Base-by-base conservation (phyloP, 2,888 invertebrate species). In the Eristalis pertinax region DNA sequence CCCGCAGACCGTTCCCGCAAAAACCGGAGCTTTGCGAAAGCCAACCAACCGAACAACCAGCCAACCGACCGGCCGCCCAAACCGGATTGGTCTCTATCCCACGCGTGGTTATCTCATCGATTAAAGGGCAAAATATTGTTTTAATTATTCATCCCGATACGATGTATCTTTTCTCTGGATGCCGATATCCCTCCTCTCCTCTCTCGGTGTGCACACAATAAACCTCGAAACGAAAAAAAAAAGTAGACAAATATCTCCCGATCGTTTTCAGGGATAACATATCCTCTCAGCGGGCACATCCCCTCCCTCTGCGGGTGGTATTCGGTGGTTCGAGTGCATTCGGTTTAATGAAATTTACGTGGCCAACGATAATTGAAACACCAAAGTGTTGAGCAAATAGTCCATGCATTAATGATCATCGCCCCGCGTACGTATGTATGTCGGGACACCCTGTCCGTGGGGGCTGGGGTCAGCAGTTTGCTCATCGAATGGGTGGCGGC, bases 351-450 rank as follows among this genome's bases (percentile, higher is more conserved):
- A 79, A 87, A 79, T 87, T 50, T 73, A 76, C 83, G 64, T 65
- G 70, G 64, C 72, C 19, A 87, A 80, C 76, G 84, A 84, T 87
- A 84, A 87, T 84, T 87, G 83, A 87, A 80, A 87, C 83, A 69
- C 76, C 69, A 79, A 83, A 75, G 79, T 87, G 79, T 87, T 83
- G 86, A 67, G 38, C 75, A 87, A 83, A 87, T 67, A 83, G 38
- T 84, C 63, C 60, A 58, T 38, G 60, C 73, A 84, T 83, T 65
- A 69, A 83, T 79, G 82, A 75, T 75, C 63, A 67, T 79, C 26
- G 26, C 7, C 60, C 60, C 15, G 7, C 60, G 26, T 5, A 7
- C 50, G n/a, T n/a, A n/a, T n/a, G n/a, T n/a, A n/a, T n/a, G n/a
- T n/a, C n/a, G n/a, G n/a, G n/a, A n/a, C n/a, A n/a, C n/a, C n/a